Evolutionary conservation across 1,140 invertebrate genomes (phyloP).

Genomic region (Orchestia grillus): DNA sequence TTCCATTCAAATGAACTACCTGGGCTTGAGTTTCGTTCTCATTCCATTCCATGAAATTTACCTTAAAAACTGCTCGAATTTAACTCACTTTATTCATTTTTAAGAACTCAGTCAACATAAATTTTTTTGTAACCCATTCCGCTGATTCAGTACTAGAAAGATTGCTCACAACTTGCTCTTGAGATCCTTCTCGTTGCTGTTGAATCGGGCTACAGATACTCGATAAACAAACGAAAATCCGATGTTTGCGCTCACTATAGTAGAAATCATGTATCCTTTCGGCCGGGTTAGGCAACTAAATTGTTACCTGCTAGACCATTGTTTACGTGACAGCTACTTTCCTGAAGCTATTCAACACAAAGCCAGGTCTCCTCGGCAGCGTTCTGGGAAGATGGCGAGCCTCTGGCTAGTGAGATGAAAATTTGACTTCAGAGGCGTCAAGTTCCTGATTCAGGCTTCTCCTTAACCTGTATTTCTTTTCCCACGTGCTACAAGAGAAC

Average conservation of each 20-base stretch:
- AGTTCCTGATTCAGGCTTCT: neutral
- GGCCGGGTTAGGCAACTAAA: neutral
- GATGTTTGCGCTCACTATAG: neutral
- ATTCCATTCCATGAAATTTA: neutral
- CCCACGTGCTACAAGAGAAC: neutral
- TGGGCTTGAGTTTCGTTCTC: neutral
- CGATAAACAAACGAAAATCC: neutral
- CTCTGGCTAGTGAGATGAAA: neutral
- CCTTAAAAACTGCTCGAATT: neutral
- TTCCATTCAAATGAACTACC: neutral
- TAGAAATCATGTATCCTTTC: neutral
- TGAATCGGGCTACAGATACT: neutral
- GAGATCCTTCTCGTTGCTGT: neutral
- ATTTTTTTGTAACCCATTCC: neutral
- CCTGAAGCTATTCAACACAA: neutral
- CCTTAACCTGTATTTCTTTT: neutral
- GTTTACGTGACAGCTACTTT: neutral
- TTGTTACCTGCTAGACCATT: neutral
- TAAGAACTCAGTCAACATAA: no score
- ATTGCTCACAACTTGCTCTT: neutral
- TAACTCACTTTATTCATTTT: no score
- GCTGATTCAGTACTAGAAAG: neutral
- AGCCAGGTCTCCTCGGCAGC: neutral
- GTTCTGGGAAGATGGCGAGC: neutral
- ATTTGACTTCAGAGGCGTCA: neutral